Percentiles rank a stretch among this genome's conserved stretches.
Evolutionary conservation across 92 coral and sea anemone species (phyloP).

Genomic region (Muricea muricata): DNA sequence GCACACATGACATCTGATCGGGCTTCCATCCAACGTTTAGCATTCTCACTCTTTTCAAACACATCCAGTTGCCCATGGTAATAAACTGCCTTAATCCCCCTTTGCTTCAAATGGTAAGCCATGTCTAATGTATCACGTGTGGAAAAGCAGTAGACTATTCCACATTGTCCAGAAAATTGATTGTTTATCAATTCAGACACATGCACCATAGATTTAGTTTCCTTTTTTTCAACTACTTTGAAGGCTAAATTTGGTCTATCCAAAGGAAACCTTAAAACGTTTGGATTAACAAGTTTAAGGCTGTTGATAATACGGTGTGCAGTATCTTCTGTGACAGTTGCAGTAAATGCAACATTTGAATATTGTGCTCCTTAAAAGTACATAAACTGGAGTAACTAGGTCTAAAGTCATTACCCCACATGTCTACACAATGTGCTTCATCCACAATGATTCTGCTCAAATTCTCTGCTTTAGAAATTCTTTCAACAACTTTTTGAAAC

Average conservation of each 20-base stretch:
- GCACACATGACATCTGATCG: not conserved
- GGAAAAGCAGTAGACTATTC: conserved; percentile 41
- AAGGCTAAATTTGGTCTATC: conserved; percentile 28
- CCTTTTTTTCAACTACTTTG: conserved; percentile 22
- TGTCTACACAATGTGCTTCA: conserved; percentile 49
- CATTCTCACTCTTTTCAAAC: not conserved
- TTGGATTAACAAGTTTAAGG: conserved; percentile 33
- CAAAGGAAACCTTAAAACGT: conserved; percentile 18
- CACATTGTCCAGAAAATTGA: conserved; percentile 39
- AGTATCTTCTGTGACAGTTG: conserved; percentile 48
- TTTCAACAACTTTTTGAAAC: not conserved
- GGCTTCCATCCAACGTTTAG: not conserved
- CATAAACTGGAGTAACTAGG: conserved; percentile 24
- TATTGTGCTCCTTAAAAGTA: not conserved
- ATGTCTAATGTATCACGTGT: conserved; percentile 47
- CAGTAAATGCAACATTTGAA: conserved; percentile 10
- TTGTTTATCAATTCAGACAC: conserved; percentile 16
- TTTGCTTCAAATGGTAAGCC: conserved; percentile 35
- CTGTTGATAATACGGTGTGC: not conserved
- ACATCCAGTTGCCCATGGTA: not conserved
- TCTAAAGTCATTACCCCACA: not conserved
- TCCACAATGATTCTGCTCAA: not conserved
- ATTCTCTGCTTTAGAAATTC: not conserved
- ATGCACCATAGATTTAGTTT: conserved; percentile 14
- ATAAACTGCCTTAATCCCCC: not conserved